phyloP scores from a whole-genome alignment of 2,797 vertebrate genomes.

The Parambassis ranga region DNA sequence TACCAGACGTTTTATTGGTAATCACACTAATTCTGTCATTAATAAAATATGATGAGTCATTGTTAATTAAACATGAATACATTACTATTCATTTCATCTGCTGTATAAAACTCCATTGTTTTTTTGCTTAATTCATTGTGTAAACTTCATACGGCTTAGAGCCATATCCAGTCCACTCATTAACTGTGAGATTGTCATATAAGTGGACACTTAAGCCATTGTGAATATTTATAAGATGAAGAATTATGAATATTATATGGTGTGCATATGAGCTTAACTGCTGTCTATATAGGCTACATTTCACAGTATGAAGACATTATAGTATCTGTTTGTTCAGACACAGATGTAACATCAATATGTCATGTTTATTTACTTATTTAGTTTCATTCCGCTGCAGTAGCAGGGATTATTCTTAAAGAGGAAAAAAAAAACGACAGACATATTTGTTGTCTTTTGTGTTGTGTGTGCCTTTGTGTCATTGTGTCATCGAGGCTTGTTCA shows the following conservation, averaged over 20 bases:
- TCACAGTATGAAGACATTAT: too few species aligned
- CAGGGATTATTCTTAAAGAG: neutral
- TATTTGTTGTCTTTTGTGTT: conserved; percentile 4
- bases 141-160: conserved; percentile 50
- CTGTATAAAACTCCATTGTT: conserved; percentile 26
- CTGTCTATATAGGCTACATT: too few species aligned
- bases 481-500: neutral
- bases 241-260: neutral
- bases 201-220: neutral
- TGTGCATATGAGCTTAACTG: neutral
- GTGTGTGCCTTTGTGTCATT: conserved; percentile 1
- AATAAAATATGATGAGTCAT: conserved; percentile 51
- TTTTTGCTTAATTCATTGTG: conserved; percentile 56
- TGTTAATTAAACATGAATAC: conserved; percentile 61
- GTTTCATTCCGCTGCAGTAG: too few species aligned
- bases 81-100: conserved; percentile 39
- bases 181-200: conserved; percentile 22
- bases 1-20: conserved; percentile 50
- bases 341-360: too few species aligned
- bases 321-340: too few species aligned
- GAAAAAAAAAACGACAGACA: neutral
- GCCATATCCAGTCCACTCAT: conserved; percentile 28
- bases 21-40: conserved; percentile 54
- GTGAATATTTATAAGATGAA: too few species aligned
- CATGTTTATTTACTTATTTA: too few species aligned